phyloP scores from a whole-genome alignment of 1,140 invertebrate species.

The Tetraneura akinire region DNA sequence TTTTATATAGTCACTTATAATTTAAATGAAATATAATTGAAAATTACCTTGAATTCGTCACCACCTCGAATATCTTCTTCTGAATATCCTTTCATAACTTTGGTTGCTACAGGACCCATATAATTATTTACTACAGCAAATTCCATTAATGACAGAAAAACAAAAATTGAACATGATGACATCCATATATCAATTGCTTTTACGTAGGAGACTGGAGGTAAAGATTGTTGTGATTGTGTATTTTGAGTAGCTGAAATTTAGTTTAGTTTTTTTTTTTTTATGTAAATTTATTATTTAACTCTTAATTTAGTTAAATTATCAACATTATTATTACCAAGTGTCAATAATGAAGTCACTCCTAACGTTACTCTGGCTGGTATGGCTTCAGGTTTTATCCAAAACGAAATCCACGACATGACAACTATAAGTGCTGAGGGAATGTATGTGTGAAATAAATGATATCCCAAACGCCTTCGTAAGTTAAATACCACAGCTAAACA shows the following conservation, averaged over 20 bases:
- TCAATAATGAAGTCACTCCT: slow-evolving; percentile 81
- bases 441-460: slow-evolving; percentile 88
- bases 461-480: slow-evolving; percentile 77
- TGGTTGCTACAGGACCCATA: slow-evolving; percentile 83
- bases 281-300: not conserved
- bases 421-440: slow-evolving; percentile 87
- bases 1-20: no score
- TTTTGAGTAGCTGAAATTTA: slow-evolving; percentile 77
- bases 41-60: slow-evolving; percentile 71
- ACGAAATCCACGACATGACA: slow-evolving; percentile 91
- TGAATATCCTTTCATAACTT: slow-evolving; percentile 87
- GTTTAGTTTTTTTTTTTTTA: slow-evolving; percentile 12
- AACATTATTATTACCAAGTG: slow-evolving; percentile 65
- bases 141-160: slow-evolving; percentile 89
- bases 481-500: slow-evolving; percentile 85
- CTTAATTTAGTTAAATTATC: not conserved
- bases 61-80: slow-evolving; percentile 74
- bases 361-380: slow-evolving; percentile 80
- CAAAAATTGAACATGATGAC: slow-evolving; percentile 89
- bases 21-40: no score
- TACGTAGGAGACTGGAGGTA: slow-evolving; percentile 86
- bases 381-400: slow-evolving; percentile 90
- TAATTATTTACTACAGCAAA: slow-evolving; percentile 91
- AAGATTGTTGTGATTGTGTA: slow-evolving; percentile 85
- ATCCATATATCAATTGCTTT: slow-evolving; percentile 93